Conservation (phyloP, 2,797 vertebrate species). For the Acipenser oxyrinchus region DNA sequence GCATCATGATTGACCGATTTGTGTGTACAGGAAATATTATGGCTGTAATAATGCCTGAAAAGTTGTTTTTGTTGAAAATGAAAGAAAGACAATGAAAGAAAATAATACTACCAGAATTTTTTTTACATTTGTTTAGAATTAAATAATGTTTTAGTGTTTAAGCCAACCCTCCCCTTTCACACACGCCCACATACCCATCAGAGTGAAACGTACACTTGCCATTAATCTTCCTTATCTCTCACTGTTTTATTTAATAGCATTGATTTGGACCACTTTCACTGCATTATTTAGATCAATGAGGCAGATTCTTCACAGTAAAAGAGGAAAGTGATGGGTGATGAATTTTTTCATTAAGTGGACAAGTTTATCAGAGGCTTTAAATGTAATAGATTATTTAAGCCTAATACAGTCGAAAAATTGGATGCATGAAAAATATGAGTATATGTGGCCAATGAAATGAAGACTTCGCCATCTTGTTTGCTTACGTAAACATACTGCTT, state of each 20-base stretch:
- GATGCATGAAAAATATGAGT: no score
- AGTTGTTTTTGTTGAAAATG: no score
- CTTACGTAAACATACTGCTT: no score
- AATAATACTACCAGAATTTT: no score
- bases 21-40: no score
- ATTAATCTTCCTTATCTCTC: constrained; percentile 37
- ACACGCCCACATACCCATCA: constrained; percentile 5
- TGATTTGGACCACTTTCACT: constrained; percentile 48
- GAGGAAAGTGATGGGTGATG: constrained; percentile 26
- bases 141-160: no score
- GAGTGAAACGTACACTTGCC: constrained; percentile 18
- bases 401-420: neutral
- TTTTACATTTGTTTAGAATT: no score
- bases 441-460: no score
- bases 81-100: no score
- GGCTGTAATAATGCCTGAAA: no score
- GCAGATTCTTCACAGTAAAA: constrained; percentile 28
- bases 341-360: constrained; percentile 36
- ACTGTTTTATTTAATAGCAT: constrained; percentile 33
- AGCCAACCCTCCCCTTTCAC: neutral
- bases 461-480: no score
- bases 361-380: constrained; percentile 30
- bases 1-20: no score
- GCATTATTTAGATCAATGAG: constrained; percentile 40
- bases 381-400: constrained; percentile 27